Conservation (phyloP, 2,113 vertebrate species). For the Daphoenositta chrysoptera region DNA sequence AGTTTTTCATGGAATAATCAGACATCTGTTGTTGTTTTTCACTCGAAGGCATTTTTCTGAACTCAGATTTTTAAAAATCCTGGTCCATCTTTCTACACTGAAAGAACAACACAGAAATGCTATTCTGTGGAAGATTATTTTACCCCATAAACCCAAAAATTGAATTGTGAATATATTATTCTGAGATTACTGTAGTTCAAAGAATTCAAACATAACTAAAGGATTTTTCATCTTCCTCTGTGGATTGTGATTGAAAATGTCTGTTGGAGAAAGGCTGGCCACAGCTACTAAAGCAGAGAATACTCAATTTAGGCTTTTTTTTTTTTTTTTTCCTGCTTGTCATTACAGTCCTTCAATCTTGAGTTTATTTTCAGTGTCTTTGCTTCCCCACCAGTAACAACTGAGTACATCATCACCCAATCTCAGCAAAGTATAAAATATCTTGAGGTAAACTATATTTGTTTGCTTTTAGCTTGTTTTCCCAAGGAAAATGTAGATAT, state of each 20-base stretch:
- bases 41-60: constrained; percentile 39
- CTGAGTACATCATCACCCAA: not conserved
- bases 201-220: constrained; percentile 19
- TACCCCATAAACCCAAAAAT: not conserved
- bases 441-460: not conserved
- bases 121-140: not conserved
- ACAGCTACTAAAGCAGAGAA: not conserved
- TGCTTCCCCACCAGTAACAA: not conserved
- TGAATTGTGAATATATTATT: not conserved
- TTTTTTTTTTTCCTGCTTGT: not conserved
- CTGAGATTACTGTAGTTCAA: constrained; percentile 9
- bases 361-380: not conserved
- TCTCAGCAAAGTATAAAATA: not conserved
- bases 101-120: not conserved
- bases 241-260: constrained; percentile 6
- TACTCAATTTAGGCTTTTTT: not conserved
- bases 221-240: not conserved
- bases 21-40: constrained; percentile 65
- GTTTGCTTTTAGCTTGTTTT: not conserved
- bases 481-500: not conserved
- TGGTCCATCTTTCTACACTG: not conserved
- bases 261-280: not conserved
- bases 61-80: constrained; percentile 25
- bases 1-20: constrained; percentile 51
- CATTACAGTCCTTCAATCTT: not conserved